Base-by-base conservation (phyloP, 2,113 vertebrate genomes). In the Gorsachius goisagi region DNA sequence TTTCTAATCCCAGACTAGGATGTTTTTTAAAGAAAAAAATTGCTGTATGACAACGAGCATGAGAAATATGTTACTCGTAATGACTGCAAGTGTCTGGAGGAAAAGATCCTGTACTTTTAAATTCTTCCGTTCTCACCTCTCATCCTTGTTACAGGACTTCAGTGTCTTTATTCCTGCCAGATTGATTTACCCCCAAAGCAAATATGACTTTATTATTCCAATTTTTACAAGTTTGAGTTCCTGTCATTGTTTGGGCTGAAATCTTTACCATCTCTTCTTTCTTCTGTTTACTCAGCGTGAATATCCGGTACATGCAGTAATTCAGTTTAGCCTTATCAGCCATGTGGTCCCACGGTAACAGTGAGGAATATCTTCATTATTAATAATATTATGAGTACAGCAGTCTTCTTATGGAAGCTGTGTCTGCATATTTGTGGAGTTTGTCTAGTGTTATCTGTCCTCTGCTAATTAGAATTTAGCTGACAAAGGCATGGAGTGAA, bases 381-480 rank as follows among this genome's bases (percentile, higher is more conserved):
- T 97, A 96, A 93, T 95, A 91, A 85, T 85, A 95, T 80, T 92
- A 87, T 72, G 88, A 95, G 76, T 93, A 80, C 66, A 83, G 83
- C 63, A 33, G 45, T 53, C 5, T 82, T 92, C 86, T 87, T 85
- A 37, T 12, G 37, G 90, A 95, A 97, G 78, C 88, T 44, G 15
- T 62, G 80, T 93, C 90, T 96, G 89, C 74, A 44, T 88, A 91
- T 96, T 97, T 96, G 90, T 93, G 80, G 86, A 90, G 53, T 87
- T 96, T 95, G 67, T 93, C 74, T 85, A 59, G 76, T 88, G 55
- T 97, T 97, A 93, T 87, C 93, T 97, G 45, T 91, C 32, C 44
- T 97, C 49, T 96, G 94, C 72, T 98, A 97, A 97, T 97, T 97
- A 96, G 88, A 97, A 93, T 95, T 94, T 85, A 96, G 88, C 95